Base-by-base conservation (phyloP, 1,140 invertebrate species). In the fruit fly (Drosophila melanogaster) region DNA sequence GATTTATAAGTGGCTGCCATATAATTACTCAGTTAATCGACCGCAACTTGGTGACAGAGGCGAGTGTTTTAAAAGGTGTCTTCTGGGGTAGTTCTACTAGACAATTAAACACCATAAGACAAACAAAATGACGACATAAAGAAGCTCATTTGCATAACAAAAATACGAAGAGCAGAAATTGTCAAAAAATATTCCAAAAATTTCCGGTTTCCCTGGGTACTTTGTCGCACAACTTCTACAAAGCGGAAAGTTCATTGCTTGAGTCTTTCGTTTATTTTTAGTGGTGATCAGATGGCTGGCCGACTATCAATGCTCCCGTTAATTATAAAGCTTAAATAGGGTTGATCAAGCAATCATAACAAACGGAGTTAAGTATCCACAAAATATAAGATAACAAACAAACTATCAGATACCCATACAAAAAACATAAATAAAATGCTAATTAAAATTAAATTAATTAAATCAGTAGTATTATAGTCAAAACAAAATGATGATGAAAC, bases 361-460 rank as follows among this genome's bases (percentile, higher is more conserved):
- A 17, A 33, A 24, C 53, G 62, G 50, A 74, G 41, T 65, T 19
- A 65, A 65, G 40, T 75, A 41, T 26, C 12, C 41, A 33, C 35
- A 46, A 46, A 22, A 47, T 30, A 35, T 22, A 69, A 47, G 14
- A 57, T 44, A 40, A 44, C 37, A 49, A 41, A 33, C 44, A 81
- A 64, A 56, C 61, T 75, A 78, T 78, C 74, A 60, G 58, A 70
- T 53, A 35, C n/a, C 26, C 15, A 54, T 47, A 62, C 62, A 59
- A 75, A 70, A 38, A 44, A 35, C 74, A 87, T 87, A 81, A 81
- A 85, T 75, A 78, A 78, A 66, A 43, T 46, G 49, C 41, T 55
- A 78, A 71, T 85, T 81, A 81, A 80, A n/a, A n/a, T n/a, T n/a
- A n/a, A n/a, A n/a, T n/a, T n/a, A n/a, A 64, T 77, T 50, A 64